phyloP scores from a whole-genome alignment of 2,888 invertebrate species.

The Nephrotoma flavescens region DNA sequence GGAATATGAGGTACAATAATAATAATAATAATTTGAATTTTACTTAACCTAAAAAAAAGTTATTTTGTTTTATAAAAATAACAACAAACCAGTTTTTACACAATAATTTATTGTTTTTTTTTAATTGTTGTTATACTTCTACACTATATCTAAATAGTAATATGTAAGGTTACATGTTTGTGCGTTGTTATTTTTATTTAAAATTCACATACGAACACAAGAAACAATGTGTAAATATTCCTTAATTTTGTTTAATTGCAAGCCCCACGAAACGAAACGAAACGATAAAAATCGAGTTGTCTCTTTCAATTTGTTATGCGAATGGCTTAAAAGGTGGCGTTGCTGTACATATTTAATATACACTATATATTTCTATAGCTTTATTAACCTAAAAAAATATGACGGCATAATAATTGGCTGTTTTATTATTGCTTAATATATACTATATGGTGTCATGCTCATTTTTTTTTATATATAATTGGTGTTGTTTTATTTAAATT shows the following conservation, averaged over 20 bases:
- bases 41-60: background rate
- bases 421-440: background rate
- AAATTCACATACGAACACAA: background rate
- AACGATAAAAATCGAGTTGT: background rate
- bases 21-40: background rate
- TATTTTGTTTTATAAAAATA: conserved; percentile 1
- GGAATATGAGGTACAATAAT: conserved; percentile 76
- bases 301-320: background rate
- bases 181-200: background rate
- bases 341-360: background rate
- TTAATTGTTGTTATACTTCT: background rate
- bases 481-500: conserved; percentile 9
- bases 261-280: background rate
- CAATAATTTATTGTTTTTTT: background rate
- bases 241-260: background rate
- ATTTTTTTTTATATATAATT: background rate
- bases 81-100: background rate
- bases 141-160: no score
- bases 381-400: background rate
- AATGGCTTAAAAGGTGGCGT: background rate
- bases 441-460: background rate
- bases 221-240: background rate
- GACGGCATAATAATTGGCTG: background rate
- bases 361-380: background rate
- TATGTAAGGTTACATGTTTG: background rate